These are phyloP conservation scores for Tetrax tetrax DNA, from an alignment of 2,113 vertebrate species.

Conservation along the genomic window DNA sequence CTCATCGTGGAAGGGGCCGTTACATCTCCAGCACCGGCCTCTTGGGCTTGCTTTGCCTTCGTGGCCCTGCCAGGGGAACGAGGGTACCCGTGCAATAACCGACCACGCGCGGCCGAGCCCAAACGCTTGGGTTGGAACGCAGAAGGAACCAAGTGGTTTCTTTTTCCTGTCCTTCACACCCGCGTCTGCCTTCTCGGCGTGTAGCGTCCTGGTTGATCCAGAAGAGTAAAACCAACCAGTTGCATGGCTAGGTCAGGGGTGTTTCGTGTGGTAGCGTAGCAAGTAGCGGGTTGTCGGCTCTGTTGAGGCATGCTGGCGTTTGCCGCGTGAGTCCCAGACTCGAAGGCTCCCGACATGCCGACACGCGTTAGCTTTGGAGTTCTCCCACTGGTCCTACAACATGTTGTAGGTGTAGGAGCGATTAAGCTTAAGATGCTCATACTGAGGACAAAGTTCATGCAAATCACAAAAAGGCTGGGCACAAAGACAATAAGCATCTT, in stretches of 20 bases:
- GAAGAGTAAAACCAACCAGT: not conserved
- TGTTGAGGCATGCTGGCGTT: not conserved
- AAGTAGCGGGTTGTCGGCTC: not conserved
- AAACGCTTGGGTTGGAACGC: not conserved
- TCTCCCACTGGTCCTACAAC: not conserved
- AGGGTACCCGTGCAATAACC: not conserved
- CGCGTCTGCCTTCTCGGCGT: rapidly evolving
- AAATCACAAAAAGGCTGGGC: not conserved
- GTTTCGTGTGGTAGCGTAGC: not conserved
- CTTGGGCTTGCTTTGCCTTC: not conserved
- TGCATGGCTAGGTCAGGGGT: rapidly evolving
- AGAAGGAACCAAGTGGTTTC: not conserved
- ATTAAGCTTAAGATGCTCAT: not conserved
- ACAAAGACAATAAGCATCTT: not conserved
- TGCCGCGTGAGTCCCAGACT: not conserved
- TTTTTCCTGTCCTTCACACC: not conserved
- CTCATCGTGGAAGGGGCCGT: rapidly evolving
- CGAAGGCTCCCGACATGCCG: rapidly evolving
- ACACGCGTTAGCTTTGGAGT: rapidly evolving
- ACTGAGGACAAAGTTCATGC: not conserved
- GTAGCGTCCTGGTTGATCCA: not conserved
- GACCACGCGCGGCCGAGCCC: rapidly evolving
- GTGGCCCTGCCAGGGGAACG: not conserved
- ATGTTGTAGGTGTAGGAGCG: rapidly evolving
- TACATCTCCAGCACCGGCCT: not conserved